Base-by-base conservation (phyloP, 2,888 invertebrate genomes). In the Drepanosiphum platanoidis region DNA sequence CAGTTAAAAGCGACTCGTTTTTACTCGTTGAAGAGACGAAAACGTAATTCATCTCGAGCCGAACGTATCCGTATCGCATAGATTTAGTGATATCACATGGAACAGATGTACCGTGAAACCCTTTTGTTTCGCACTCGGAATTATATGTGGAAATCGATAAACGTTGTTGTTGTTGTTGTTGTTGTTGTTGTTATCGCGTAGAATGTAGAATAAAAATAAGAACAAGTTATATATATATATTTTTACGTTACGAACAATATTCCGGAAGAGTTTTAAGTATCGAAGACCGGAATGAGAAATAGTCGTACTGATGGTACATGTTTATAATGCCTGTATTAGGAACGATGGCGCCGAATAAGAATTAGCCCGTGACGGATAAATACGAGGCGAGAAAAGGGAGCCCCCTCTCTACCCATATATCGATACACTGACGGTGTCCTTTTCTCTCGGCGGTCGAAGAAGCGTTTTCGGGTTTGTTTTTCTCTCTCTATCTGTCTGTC, bases 301-400 rank as follows among this genome's bases (percentile, higher is more conserved):
- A 58, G 30, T n/a, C n/a, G 27, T 2, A 66, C 22, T 30, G 66
- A 79, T 79, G 32, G 68, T 46, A n/a, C 68, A 32, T 68, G 46
- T 66, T 27, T 30, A 46, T 46, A 79, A 68, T n/a, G 42, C 27
- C 34, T 52, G 52, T 68, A 80, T 70, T 78, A 39, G 46, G 34
- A 80, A 68, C 8, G 52, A 34, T 68, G 79, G 79, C 79, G 79
- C 79, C 79, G 79, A 80, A 68, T 79, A 68, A 79, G 79, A 79
- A 80, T 68, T 80, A 80, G 34, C 32, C 27, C 46, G 13, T 52
- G 46, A 66, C 11, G 27, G 32, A 80, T 46, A 71, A 78, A 80
- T 66, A 66, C 46, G 15, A 68, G 46, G n/a, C 46, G 46, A 70
- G n/a, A 68, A 15, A 32, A 58, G 1, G 32, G 46, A 32, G 68